Evolutionary conservation across 1,140 invertebrate genomes (phyloP).

Genomic region (Paraescarpia echinospica): DNA sequence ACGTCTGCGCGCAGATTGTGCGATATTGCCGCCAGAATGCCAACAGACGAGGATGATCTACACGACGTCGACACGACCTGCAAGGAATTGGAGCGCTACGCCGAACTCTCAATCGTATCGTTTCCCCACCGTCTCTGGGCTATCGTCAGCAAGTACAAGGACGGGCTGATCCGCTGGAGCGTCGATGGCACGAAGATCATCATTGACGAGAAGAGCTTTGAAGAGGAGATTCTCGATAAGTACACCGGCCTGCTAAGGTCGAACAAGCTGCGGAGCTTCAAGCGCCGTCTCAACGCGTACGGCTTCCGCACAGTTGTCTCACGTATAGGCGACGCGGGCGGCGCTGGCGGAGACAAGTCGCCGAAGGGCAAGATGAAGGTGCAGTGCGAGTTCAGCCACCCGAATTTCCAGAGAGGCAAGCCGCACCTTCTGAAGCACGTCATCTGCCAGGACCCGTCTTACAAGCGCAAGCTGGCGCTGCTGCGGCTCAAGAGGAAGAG

Average conservation of each 20-base stretch:
- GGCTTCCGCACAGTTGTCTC: not conserved
- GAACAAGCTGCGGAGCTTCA: not conserved
- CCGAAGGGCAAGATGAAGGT: not conserved
- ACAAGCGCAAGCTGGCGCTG: conserved; percentile 2
- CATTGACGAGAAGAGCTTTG: not conserved
- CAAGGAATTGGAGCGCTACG: not conserved
- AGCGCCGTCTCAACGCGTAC: not conserved
- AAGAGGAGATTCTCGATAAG: not conserved
- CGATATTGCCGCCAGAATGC: not conserved
- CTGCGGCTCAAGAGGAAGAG: not conserved
- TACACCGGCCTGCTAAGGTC: not conserved
- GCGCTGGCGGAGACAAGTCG: not conserved
- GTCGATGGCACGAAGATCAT: not conserved
- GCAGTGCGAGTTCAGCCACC: not conserved
- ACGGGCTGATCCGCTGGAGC: not conserved
- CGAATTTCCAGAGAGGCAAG: not conserved
- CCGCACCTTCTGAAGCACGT: not conserved
- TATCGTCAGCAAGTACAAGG: not conserved
- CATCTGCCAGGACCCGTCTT: not conserved
- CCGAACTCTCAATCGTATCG: not conserved
- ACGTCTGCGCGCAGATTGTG: not conserved
- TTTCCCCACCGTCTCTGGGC: not conserved
- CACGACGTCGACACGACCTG: not conserved
- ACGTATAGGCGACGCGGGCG: not conserved
- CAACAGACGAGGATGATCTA: not conserved